Evolutionary conservation across 1,140 invertebrate genomes (phyloP).

Genomic region (Alviniconcha marisindica): DNA sequence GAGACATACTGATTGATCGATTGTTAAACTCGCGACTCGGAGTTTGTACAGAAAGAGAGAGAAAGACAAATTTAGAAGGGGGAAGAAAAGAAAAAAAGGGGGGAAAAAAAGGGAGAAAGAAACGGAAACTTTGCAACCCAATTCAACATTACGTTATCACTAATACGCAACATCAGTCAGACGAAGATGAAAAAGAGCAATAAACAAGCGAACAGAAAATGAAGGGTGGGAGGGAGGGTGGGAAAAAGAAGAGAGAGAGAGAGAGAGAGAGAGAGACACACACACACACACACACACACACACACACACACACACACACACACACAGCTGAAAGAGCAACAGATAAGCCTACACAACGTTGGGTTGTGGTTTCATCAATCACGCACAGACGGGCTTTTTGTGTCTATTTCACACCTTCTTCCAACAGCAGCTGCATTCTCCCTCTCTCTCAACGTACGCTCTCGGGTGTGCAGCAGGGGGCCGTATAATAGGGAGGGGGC

Average conservation of each 20-base stretch:
- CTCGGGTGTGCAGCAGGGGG: not conserved
- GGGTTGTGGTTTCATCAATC: too few species aligned
- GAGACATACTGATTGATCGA: not conserved
- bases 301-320: slow-evolving; percentile 13
- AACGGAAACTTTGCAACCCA: not conserved
- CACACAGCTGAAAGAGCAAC: not conserved
- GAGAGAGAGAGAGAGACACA: slow-evolving; percentile 34
- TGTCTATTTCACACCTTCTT: too few species aligned
- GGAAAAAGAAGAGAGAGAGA: slow-evolving; percentile 22
- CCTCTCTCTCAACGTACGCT: too few species aligned
- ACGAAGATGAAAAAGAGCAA: not conserved
- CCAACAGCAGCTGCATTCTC: too few species aligned
- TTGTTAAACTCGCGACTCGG: not conserved
- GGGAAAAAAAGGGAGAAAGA: slow-evolving; percentile 33
- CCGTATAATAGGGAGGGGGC: too few species aligned
- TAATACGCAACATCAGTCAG: too few species aligned
- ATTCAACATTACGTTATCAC: not conserved
- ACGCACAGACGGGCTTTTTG: too few species aligned
- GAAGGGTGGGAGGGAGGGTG: not conserved
- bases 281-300: slow-evolving; percentile 10
- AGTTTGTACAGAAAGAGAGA: not conserved
- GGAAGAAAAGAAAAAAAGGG: not conserved
- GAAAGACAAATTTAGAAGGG: slow-evolving; percentile 9
- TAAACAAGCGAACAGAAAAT: not conserved
- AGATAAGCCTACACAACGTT: not conserved